Base-by-base conservation (phyloP, 2,888 invertebrate species). In the Plebejus argus region DNA sequence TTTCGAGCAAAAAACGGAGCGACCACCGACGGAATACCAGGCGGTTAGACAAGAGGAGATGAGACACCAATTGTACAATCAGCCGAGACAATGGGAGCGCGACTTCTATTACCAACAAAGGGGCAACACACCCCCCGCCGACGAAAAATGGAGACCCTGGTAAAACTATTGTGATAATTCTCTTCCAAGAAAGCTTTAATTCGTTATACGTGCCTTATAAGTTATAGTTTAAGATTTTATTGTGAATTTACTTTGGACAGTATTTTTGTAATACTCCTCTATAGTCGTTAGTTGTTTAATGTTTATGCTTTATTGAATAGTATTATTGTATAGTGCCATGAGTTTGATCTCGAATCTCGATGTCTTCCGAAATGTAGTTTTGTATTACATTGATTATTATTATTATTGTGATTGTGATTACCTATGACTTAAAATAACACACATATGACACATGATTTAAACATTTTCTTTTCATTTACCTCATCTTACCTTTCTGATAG, bases 181-280 rank as follows among this genome's bases (percentile, higher is more conserved):
- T 92, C 92, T 92, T 93, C 92, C 93, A 92, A 84, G 85, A 90
- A 93, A 94, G 93, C 93, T 94, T 94, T 94, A 93, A 94, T 91
- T 93, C 86, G 90, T 88, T 90, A 85, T 92, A 82, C 81, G 87
- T 88, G 88, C 86, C 87, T 88, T 87, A 85, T 81, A 78, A 76
- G 78, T 45, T 79, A 78, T 81, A 78, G 77, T 79, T 45, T 79
- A 78, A 79, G 78, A 70, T 75, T 71, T n/a, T 78, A 77, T 45
- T 72, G 45, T 74, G 49, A 74, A 49, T 74, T 71, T 71, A 71
- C n/a, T 71, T 70, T 2, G 23, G 23, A 74, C 74, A 28, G 74
- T 74, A 53, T 74, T 49, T 74, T 74, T 72, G 28, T 74, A 53
- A 74, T 74, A 74, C 74, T 74, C 49, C 74, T 23, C 53, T 49